These are phyloP conservation scores for Tyrophagus putrescentiae DNA, from an alignment of 1,140 invertebrate genomes.

Conservation along the genomic window DNA sequence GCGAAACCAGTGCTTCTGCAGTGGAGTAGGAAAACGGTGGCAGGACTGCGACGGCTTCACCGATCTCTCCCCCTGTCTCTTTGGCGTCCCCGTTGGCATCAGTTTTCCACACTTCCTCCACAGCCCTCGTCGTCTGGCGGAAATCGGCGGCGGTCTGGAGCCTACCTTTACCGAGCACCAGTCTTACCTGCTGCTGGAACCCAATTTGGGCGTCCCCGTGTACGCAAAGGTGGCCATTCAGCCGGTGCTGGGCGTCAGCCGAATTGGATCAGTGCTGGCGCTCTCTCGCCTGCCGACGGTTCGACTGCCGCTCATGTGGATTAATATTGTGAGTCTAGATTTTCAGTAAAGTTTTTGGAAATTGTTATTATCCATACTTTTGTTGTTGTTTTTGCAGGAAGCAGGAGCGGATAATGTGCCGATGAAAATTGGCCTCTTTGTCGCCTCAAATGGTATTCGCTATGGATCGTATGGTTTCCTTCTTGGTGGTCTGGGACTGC, in stretches of 20 bases:
- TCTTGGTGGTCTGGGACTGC: no score
- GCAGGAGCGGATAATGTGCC: no score
- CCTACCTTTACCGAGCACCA: constrained; percentile 53
- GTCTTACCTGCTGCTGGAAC: constrained; percentile 67
- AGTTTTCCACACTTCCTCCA: constrained; percentile 83
- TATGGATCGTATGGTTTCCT: no score
- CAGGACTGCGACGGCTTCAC: constrained; percentile 4
- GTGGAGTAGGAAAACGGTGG: no score
- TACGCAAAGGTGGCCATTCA: constrained; percentile 23
- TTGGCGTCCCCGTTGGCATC: constrained; percentile 62
- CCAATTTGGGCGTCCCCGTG: constrained; percentile 39
- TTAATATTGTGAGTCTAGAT: no score
- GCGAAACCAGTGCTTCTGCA: constrained; percentile 2
- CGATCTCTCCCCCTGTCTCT: constrained; percentile 22
- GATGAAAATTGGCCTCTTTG: no score
- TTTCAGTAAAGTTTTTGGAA: no score
- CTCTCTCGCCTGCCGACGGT: constrained; percentile 23
- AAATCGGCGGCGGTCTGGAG: constrained; percentile 59
- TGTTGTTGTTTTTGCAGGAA: no score
- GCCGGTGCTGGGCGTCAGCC: constrained; percentile 23
- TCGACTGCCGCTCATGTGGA: constrained; percentile 28
- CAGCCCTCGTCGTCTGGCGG: constrained; percentile 53
- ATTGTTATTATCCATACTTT: no score
- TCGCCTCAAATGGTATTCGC: no score
- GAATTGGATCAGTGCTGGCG: neutral